Evolutionary conservation across 2,888 invertebrate species (phyloP).

Genomic region (Meganola albula): DNA sequence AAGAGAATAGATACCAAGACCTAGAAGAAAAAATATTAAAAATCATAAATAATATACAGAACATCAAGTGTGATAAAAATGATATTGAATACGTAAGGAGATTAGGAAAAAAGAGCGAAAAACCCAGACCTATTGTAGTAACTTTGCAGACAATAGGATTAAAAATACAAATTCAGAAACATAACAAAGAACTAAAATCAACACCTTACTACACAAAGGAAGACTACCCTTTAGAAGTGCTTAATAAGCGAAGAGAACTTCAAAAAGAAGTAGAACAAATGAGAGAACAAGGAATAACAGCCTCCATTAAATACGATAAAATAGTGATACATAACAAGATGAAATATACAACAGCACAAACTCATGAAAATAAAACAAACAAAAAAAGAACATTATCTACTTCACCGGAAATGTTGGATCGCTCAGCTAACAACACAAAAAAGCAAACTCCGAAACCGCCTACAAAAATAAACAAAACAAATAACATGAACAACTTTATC

Average conservation of each 20-base stretch:
- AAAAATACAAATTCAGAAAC: slow-evolving; percentile 12
- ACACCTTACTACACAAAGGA: slow-evolving; percentile 14
- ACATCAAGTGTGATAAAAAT: neutral
- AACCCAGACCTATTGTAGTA: slow-evolving; percentile 6
- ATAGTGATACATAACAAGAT: neutral
- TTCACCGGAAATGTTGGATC: neutral
- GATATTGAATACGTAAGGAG: neutral
- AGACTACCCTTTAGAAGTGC: slow-evolving; percentile 12
- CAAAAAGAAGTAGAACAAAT: slow-evolving; percentile 10
- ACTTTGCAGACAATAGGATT: slow-evolving; percentile 6
- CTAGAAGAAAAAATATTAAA: neutral
- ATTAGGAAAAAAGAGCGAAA: neutral
- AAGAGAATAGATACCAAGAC: neutral
- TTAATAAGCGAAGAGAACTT: slow-evolving; percentile 16
- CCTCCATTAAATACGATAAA: slow-evolving; percentile 11
- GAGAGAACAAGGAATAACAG: slow-evolving; percentile 11
- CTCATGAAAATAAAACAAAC: slow-evolving; percentile 1
- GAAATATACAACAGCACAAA: neutral
- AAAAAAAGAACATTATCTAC: slow-evolving; percentile 6
- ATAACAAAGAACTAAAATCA: slow-evolving; percentile 9
- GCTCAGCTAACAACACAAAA: too few species aligned
- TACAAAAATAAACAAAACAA: neutral
- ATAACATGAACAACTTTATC: neutral
- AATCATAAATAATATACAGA: neutral
- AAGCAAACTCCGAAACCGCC: neutral